Evolutionary conservation across 1,140 invertebrate genomes (phyloP), one percentile per base, ranked within the genome.

Genomic region (Mya arenaria): DNA sequence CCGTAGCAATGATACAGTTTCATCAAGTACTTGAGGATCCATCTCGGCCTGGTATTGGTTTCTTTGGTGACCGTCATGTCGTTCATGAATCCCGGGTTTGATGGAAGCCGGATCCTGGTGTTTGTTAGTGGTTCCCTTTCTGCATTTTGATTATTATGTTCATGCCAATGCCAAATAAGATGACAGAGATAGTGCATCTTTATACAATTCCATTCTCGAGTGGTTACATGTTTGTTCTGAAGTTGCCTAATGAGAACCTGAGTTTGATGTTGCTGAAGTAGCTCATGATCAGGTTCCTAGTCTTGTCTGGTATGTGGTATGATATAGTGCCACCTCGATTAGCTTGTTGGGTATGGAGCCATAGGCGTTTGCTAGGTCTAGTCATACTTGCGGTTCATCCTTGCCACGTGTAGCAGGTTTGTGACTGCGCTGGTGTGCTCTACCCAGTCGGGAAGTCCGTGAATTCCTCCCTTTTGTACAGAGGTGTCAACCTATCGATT

Each of bases 131-230:
- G 56, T 36, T 39, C 69, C 52, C 41, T 52, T n/a, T 37, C 30
- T 73, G 72, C 74, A 41, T 60, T 48, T 28, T 71, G 10, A 36
- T 65, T 13, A 73, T 63, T 41, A 82, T 25, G 19, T 79, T 69
- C 63, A 68, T 58, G 28, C 30, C 65, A 63, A 69, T 79, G 3
- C 58, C 63, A 56, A 69, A 60, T 25, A 65, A 23, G 60, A 77
- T 79, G 36, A 80, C 77, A 41, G 39, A 80, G 36, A 71, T 80
- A n/a, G n/a, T n/a, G n/a, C n/a, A n/a, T n/a, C n/a, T n/a, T n/a
- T n/a, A n/a, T n/a, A n/a, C n/a, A n/a, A 48, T 72, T 32, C 68
- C 55, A 44, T 81, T 81, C 52, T 72, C 13, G 17, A 71, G 37
- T 62, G 19, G 17, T 56, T 58, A 34, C 56, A 37, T 71, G 19